Evolutionary conservation across 1,140 invertebrate genomes (phyloP), one percentile per base, ranked within the genome.

Genomic region (Ditylenchus dipsaci): DNA sequence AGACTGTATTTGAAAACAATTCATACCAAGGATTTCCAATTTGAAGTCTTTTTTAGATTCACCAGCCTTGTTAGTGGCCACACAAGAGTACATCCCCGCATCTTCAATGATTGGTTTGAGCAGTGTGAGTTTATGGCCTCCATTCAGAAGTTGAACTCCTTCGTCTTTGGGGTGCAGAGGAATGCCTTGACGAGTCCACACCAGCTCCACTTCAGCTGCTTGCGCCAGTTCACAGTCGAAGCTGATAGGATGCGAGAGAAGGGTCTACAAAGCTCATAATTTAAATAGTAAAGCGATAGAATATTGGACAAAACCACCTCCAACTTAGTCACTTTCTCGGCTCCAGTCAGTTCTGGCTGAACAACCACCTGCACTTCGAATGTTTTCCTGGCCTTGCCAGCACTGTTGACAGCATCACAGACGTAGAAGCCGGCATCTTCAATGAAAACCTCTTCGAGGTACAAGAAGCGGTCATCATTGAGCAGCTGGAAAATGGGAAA

Each of bases 91-190:
- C 45, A 67, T 62, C 3, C 92, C 91, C 77, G 90, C 90, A 81
- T 94, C 91, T 21, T 87, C 87, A 8, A 90, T 89, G 23, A 53
- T 26, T 26, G 49, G 21, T 17, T 65, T 30, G 29, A 69, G 15
- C 17, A 75, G 23, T 0, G 27, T 61, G 29, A 61, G 29, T 7
- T 17, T 1, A 33, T 19, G 27, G 42, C 42, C 63, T 23, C 42
- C 23, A 61, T 49, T n/a, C 27, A 64, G 63, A n/a, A 64, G 8
- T 61, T 49, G 42, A 61, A 33, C 42, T 64, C 63, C 63, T 23
- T 45, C 42, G 42, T 67, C 42, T 67, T 67, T 30, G 19, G 59
- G 15, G 19, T 30, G 42, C 27, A 61, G 27, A n/a, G 59, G 59
- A 30, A 61, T 43, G n/a, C 59, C 59, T 21, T 43, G 29, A n/a